Percentiles rank a stretch among this genome's conserved stretches.
phyloP scores from a whole-genome alignment of 1,140 invertebrate genomes.

The Lepidurus arcticus region DNA sequence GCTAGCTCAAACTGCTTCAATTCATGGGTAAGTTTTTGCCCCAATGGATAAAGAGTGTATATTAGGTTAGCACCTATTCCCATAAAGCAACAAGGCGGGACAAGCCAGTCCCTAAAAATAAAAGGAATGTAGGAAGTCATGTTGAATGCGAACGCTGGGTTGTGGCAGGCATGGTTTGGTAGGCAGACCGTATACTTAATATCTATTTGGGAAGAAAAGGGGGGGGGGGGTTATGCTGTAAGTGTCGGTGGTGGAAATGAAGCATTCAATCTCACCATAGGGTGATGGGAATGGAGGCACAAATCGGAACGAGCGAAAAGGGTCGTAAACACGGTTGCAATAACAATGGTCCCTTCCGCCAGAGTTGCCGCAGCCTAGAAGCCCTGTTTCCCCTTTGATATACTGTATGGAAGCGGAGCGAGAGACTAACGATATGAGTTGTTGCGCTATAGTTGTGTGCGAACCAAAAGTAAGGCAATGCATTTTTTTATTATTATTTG shows the following conservation, averaged over 20 bases:
- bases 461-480: not conserved
- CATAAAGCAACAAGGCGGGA: not conserved
- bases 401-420: not conserved
- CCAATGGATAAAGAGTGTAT: too few species aligned
- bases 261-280: slow-evolving; percentile 21
- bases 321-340: slow-evolving; percentile 18
- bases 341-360: slow-evolving; percentile 16
- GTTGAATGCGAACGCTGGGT: not conserved
- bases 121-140: not conserved
- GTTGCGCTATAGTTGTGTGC: slow-evolving; percentile 12
- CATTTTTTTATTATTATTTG: not conserved
- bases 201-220: slow-evolving; percentile 4
- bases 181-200: not conserved
- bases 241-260: slow-evolving; percentile 21
- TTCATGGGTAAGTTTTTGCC: too few species aligned
- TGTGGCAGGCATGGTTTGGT: not conserved
- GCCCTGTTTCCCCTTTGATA: not conserved
- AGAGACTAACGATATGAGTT: slow-evolving; percentile 12
- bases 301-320: slow-evolving; percentile 15
- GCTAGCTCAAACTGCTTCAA: too few species aligned
- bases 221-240: not conserved
- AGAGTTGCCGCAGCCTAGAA: slow-evolving; percentile 11
- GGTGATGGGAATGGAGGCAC: slow-evolving; percentile 20
- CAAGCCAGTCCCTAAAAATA: not conserved
- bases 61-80: too few species aligned